Conservation (phyloP, 2,888 invertebrate species). For the Drosophila eohydei region DNA sequence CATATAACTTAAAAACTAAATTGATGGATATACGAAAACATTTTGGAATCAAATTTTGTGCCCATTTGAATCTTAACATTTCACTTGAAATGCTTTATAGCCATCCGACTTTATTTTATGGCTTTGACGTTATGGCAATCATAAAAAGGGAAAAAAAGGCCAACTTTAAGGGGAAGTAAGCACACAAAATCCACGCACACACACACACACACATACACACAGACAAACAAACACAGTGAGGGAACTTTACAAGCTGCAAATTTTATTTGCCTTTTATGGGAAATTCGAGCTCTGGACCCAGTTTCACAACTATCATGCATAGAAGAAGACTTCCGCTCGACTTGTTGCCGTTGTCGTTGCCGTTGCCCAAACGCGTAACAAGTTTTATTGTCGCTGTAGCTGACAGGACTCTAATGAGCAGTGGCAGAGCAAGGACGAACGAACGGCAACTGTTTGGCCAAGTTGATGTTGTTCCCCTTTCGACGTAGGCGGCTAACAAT, state of each 20-base stretch:
- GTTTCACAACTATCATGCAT: conserved; percentile 39
- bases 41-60: conserved; percentile 2
- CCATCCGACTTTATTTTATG: conserved; percentile 56
- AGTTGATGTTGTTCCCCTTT: conserved; percentile 26
- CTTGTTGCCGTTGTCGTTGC: conserved; percentile 38
- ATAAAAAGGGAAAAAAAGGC: conserved; percentile 40
- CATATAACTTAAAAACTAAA: neutral
- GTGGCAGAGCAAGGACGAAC: conserved; percentile 12
- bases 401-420: conserved; percentile 52
- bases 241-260: conserved; percentile 63
- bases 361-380: conserved; percentile 29
- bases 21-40: neutral
- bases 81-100: conserved; percentile 51
- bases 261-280: conserved; percentile 51
- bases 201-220: conserved; percentile 11
- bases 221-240: conserved; percentile 13
- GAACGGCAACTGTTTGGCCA: conserved; percentile 42
- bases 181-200: neutral
- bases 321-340: conserved; percentile 35
- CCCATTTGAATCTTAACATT: conserved; percentile 47
- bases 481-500: conserved; percentile 38
- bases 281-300: conserved; percentile 12
- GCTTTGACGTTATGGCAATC: conserved; percentile 24
- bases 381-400: conserved; percentile 43
- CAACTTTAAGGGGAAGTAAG: conserved; percentile 14